phyloP scores from a whole-genome alignment of 2,797 vertebrate genomes.

The Phataginus tetradactyla region DNA sequence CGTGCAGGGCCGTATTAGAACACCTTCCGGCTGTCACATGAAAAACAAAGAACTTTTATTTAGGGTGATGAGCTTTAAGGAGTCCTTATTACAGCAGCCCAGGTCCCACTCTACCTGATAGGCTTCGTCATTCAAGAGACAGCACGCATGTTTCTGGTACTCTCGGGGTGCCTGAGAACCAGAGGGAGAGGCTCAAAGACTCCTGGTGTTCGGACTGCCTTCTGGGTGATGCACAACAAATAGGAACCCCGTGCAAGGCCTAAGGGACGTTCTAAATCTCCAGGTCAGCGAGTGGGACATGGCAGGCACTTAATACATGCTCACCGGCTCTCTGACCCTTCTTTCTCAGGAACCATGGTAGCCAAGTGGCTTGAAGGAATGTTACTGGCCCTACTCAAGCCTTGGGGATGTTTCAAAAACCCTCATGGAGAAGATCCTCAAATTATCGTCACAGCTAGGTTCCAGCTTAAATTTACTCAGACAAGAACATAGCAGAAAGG shows the following conservation, averaged over 20 bases:
- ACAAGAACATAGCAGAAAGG: not conserved
- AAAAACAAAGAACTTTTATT: slow-evolving; percentile 30
- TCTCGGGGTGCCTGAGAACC: not conserved
- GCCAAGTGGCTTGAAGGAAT: not conserved
- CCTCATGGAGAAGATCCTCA: not conserved
- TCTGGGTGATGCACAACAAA: not conserved
- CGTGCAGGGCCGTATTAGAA: not conserved
- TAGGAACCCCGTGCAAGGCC: not conserved
- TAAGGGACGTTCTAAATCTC: not conserved
- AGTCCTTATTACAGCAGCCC: not conserved
- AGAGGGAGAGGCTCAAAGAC: not conserved
- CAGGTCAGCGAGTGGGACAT: not conserved
- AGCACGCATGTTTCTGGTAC: not conserved
- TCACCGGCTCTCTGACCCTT: not conserved
- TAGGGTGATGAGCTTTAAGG: not conserved
- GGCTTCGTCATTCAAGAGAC: not conserved
- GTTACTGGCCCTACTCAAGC: not conserved
- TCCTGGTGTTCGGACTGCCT: not conserved
- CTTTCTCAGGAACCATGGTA: not conserved
- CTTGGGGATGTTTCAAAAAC: not conserved
- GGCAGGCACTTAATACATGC: not conserved
- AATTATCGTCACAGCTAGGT: not conserved
- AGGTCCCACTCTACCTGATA: not conserved
- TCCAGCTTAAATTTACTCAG: slow-evolving; percentile 3
- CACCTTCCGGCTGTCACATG: not conserved